Evolutionary conservation across 2,113 vertebrate genomes (phyloP), one percentile per base, ranked within the genome.

Genomic region (Siniperca knerii): DNA sequence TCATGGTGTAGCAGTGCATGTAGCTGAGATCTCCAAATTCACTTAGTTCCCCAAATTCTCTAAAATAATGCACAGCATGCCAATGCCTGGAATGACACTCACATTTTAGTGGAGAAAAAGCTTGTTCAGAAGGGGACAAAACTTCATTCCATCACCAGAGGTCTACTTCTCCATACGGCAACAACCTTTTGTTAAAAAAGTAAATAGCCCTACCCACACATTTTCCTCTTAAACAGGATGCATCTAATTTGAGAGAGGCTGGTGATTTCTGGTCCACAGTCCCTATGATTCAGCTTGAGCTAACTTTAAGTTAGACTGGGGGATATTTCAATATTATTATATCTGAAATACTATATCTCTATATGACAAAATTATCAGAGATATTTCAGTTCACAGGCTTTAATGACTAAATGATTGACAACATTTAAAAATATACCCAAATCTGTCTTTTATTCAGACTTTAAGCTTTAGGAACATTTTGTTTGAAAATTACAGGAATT

Each of bases 1-100:
- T 89, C 84, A 92, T 76, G 5, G 80, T 37, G 78, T 40, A 86
- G 65, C 75, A 54, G 72, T 29, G 79, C 79, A 61, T 86, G 77
- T 20, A 70, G 67, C 58, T 20, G 29, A 84, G 54, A 76, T 54
- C 66, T 72, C 55, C 18, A 46, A 75, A 62, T 65, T 72, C 66
- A 82, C 23, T 42, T 13, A 0, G 70, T 60, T 70, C 50, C 23
- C 75, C 66, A 7, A 0, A 61, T 61, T 76, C 44, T 16, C 72
- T 71, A 7, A 68, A 81, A 66, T 16, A 54, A 65, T 8, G 75
- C 52, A 15, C 25, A 54, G 68, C 68, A 33, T 42, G 40, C 0
- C 40, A 48, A 66, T n/a, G 64, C 42, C 18, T 60, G 35, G 71
- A 11, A 48, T 2, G 16, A 66, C 62, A 48, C n/a, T 69, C 42